phyloP scores from a whole-genome alignment of 1,140 invertebrate genomes.

The Drosophila oshimai region DNA sequence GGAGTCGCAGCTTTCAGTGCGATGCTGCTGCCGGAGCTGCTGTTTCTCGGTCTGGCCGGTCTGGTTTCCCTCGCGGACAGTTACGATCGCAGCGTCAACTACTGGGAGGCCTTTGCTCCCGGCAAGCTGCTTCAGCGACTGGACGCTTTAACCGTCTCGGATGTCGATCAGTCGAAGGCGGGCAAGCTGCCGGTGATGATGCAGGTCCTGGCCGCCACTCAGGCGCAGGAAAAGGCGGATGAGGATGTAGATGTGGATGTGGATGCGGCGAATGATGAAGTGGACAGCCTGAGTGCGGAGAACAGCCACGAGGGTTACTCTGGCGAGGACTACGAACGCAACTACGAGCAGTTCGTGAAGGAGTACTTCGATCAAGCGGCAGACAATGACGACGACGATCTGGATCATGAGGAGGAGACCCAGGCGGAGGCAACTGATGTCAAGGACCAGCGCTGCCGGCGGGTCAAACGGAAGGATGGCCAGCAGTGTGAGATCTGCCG shows the following conservation, averaged over 20 bases:
- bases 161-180: constrained; percentile 1
- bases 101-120: constrained; percentile 66
- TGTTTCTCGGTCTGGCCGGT: constrained; percentile 27
- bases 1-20: background rate
- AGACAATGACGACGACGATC: background rate
- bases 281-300: constrained; percentile 39
- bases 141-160: constrained; percentile 22
- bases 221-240: constrained; percentile 38
- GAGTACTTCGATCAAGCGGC: constrained; percentile 63
- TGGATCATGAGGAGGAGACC: constrained; percentile 11
- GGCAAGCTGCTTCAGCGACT: constrained; percentile 60
- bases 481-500: constrained; percentile 65
- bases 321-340: constrained; percentile 67
- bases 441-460: constrained; percentile 25
- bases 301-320: constrained; percentile 28
- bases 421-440: constrained; percentile 27
- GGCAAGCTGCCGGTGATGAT: background rate
- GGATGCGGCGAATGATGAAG: background rate
- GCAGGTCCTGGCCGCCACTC: background rate
- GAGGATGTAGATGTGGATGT: constrained; percentile 1
- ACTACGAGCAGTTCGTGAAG: constrained; percentile 70
- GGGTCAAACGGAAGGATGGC: constrained; percentile 17
- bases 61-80: background rate
- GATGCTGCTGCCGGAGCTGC: constrained; percentile 38
- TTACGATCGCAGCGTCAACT: constrained; percentile 59